Conservation (phyloP, 1,140 invertebrate genomes). For the Hyphantria cunea region DNA sequence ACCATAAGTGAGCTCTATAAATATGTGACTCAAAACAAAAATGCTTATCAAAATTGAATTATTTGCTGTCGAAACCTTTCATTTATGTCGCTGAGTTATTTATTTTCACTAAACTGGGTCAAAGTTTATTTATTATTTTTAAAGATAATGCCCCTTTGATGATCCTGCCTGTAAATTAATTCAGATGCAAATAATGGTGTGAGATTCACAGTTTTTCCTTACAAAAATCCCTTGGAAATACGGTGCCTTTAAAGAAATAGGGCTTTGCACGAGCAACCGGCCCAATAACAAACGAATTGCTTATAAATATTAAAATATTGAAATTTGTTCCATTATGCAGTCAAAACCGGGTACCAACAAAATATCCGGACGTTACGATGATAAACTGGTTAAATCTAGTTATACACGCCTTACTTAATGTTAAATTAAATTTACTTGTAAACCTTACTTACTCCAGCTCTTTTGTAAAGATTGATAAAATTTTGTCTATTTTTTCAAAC, state of each 20-base stretch:
- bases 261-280: slow-evolving; percentile 29
- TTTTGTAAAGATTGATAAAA: not conserved
- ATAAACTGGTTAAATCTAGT: slow-evolving; percentile 42
- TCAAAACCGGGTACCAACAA: slow-evolving; percentile 48
- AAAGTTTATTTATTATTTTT: slow-evolving; percentile 4
- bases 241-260: slow-evolving; percentile 22
- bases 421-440: slow-evolving; percentile 15
- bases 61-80: not conserved
- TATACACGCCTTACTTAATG: slow-evolving; percentile 24
- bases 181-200: slow-evolving; percentile 23
- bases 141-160: slow-evolving; percentile 24
- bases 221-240: slow-evolving; percentile 13
- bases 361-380: slow-evolving; percentile 40
- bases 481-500: not conserved
- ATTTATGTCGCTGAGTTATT: not conserved
- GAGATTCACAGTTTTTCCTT: slow-evolving; percentile 24
- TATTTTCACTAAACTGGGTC: not conserved
- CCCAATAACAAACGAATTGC: slow-evolving; percentile 52
- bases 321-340: slow-evolving; percentile 52
- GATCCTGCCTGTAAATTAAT: slow-evolving; percentile 17
- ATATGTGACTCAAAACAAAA: no score
- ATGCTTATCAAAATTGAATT: not conserved
- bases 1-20: no score
- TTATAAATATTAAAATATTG: slow-evolving; percentile 60
- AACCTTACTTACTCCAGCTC: not conserved